Evolutionary conservation across 2,797 vertebrate species (phyloP), one percentile per base, ranked within the genome.

Genomic region (Diglossa cyanea): DNA sequence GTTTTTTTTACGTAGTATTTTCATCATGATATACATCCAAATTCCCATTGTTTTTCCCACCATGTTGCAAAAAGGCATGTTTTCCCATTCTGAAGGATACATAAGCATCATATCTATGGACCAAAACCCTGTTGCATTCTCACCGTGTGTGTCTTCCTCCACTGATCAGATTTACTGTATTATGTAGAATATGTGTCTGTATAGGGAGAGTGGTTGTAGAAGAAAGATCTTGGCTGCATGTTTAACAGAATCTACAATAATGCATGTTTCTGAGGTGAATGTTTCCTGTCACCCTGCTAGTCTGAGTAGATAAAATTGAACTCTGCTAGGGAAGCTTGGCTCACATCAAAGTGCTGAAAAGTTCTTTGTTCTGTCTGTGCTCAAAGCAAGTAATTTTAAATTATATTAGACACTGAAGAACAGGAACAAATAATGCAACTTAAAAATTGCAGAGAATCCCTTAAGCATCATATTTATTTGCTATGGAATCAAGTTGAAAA

Each of bases 351-450:
- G 37, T 74, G 20, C 44, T 48, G 54, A 60, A 33, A 87, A 92
- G 42, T 74, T 89, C 39, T 79, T 91, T 67, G 18, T 93, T 84
- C 31, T 67, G 11, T 60, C 25, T 82, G 18, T 82, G 21, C 48
- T 92, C 55, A 61, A 57, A 80, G n/a, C 33, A 83, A 90, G 31
- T 58, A 83, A 89, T 77, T 92, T 91, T 44, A 85, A 91, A 62
- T 73, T 83, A 21, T 17, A 72, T 91, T 55, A 72, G 55, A 48
- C 2, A 2, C 12, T 48, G 28, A 79, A 89, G 53, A 83, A 55
- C 5, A 19, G 45, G 77, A 92, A 61, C 61, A 95, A 94, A 74
- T 83, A 92, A 80, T 42, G 39, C 74, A 57, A 71, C 75, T 67
- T 91, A 67, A 90, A 92, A 88, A 83, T 54, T 68, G 25, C 25